Evolutionary conservation across 1,140 invertebrate species (phyloP).

Genomic region (Lepidostoma basale): DNA sequence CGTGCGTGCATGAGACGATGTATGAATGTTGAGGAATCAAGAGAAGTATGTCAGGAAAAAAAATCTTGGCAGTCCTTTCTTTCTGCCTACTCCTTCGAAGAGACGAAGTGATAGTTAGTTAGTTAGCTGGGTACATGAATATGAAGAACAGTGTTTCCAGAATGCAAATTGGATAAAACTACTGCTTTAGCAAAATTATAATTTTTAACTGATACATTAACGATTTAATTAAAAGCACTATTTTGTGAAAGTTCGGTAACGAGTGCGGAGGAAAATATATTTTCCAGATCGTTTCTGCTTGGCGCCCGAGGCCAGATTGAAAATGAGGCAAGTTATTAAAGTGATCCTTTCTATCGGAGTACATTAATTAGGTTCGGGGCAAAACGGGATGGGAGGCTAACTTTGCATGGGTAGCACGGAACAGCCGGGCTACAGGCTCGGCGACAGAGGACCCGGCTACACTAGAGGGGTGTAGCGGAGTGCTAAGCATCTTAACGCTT

Average conservation of each 20-base stretch:
- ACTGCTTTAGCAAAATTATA: too few species aligned
- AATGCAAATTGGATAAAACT: not conserved
- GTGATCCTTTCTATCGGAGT: conserved; percentile 8
- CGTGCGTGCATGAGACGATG: too few species aligned
- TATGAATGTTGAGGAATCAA: too few species aligned
- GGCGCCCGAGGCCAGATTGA: not conserved
- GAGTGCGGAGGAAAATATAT: too few species aligned
- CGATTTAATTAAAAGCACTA: too few species aligned
- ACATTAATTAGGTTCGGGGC: conserved; percentile 19
- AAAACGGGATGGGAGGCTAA: not conserved
- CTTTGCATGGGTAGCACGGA: not conserved
- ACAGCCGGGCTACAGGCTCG: not conserved
- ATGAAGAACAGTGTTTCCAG: not conserved
- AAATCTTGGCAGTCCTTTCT: too few species aligned
- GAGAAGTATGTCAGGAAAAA: too few species aligned
- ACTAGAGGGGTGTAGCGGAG: not conserved
- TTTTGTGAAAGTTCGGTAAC: too few species aligned
- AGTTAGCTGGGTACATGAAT: too few species aligned
- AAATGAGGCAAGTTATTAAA: conserved; percentile 26
- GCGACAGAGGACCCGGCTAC: not conserved
- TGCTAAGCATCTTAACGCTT: conserved; percentile 7
- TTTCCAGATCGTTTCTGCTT: not conserved
- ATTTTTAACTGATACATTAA: too few species aligned
- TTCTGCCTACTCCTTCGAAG: too few species aligned
- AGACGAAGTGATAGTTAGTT: too few species aligned